phyloP scores from a whole-genome alignment of 2,888 invertebrate genomes.

The Ptychoptera contaminata region DNA sequence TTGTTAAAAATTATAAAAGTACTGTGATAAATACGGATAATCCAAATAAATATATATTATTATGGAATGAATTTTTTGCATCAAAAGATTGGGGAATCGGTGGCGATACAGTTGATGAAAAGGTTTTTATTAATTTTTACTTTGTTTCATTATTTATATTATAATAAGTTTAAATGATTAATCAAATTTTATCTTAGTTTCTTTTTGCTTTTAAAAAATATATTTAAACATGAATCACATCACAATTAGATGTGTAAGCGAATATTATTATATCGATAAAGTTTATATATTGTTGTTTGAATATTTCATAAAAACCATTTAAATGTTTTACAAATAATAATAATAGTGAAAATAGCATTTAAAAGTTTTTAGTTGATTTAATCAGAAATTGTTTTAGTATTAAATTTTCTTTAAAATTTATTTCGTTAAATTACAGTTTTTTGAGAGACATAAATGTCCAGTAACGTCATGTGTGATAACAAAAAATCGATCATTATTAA shows the following conservation, averaged over 20 bases:
- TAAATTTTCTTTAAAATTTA: no score
- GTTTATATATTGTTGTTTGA: no score
- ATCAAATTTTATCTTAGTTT: neutral
- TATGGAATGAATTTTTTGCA: neutral
- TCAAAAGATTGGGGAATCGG: neutral
- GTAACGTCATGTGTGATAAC: slow-evolving; percentile 33
- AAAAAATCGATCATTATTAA: slow-evolving; percentile 21
- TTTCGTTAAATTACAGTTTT: no score
- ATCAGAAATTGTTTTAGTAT: no score
- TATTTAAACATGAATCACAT: no score
- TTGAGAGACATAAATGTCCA: slow-evolving; percentile 18
- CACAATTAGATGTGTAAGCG: no score
- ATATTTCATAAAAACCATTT: no score
- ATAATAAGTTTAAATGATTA: neutral
- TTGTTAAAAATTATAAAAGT: neutral
- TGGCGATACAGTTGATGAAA: neutral
- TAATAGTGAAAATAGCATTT: no score
- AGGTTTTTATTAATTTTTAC: neutral
- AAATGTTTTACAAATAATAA: no score
- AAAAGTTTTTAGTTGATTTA: neutral
- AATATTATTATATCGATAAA: no score
- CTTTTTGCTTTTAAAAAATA: no score
- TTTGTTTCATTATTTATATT: neutral
- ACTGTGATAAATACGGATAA: neutral
- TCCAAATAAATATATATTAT: slow-evolving; percentile 1